Evolutionary conservation across 2,888 invertebrate species (phyloP).

Genomic region (Augochlorella aurata): DNA sequence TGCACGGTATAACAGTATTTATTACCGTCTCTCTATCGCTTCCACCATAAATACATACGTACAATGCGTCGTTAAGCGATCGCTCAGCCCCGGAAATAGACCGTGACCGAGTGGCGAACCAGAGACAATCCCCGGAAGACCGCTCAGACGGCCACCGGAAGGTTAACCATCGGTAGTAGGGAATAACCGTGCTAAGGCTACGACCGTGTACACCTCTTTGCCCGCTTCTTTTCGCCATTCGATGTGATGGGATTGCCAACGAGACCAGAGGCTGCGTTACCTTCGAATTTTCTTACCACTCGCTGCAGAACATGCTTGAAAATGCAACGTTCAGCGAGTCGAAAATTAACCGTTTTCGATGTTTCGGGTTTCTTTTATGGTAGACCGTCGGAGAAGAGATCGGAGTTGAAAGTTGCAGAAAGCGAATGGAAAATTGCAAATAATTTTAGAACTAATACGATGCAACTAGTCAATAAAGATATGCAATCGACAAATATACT

Average conservation of each 20-base stretch:
- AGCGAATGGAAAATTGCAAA: no score
- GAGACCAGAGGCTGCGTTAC: no score
- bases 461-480: no score
- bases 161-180: slow-evolving; percentile 67
- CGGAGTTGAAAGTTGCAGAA: no score
- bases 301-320: no score
- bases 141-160: slow-evolving; percentile 69
- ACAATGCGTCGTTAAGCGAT: slow-evolving; percentile 80
- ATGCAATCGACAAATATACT: no score
- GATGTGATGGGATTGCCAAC: not conserved
- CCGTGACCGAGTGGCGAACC: slow-evolving; percentile 72
- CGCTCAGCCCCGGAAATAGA: slow-evolving; percentile 75
- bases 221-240: not conserved
- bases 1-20: slow-evolving; percentile 73
- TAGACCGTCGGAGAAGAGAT: no score
- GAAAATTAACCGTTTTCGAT: no score
- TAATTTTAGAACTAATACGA: no score
- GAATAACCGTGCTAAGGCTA: slow-evolving; percentile 43
- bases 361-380: no score
- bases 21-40: slow-evolving; percentile 71
- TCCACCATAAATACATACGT: slow-evolving; percentile 77
- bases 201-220: not conserved
- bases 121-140: slow-evolving; percentile 79
- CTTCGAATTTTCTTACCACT: no score
- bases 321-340: no score